Conservation (phyloP, 2,113 vertebrate species). For the Choloepus hoffmanni region DNA sequence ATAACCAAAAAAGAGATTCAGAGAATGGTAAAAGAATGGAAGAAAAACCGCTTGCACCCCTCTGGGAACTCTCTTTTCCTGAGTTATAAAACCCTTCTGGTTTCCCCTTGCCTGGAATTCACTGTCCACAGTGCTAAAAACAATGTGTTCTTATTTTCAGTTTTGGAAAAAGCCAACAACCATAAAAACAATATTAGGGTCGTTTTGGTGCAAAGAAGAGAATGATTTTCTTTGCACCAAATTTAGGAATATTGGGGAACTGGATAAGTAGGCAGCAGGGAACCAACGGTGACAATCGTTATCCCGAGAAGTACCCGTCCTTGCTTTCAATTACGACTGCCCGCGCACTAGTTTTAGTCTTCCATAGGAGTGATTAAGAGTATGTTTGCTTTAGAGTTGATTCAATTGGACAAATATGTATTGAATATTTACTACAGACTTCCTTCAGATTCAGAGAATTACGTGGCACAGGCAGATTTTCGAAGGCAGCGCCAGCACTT, state of each 20-base stretch:
- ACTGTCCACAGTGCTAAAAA: conserved; percentile 76
- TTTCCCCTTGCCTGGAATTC: conserved; percentile 82
- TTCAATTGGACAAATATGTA: not conserved
- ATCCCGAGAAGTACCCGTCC: not conserved
- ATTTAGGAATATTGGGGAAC: conserved; percentile 32
- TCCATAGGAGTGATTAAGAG: not conserved
- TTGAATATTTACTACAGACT: conserved; percentile 33
- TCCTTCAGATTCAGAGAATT: conserved; percentile 37
- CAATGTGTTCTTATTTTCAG: conserved; percentile 81
- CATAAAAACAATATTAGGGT: conserved; percentile 34
- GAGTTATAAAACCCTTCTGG: conserved; percentile 81
- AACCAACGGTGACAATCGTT: not conserved
- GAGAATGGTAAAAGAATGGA: conserved; percentile 69
- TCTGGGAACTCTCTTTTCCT: conserved; percentile 76
- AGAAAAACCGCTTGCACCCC: conserved; percentile 75
- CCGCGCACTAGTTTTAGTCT: not conserved
- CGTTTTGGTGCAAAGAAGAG: conserved; percentile 50
- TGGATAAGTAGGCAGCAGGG: not conserved
- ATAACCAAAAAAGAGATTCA: conserved; percentile 44
- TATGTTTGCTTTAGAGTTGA: not conserved
- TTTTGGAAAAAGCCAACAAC: conserved; percentile 71
- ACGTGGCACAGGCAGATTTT: conserved; percentile 47
- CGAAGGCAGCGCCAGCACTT: conserved; percentile 61
- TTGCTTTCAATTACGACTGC: not conserved
- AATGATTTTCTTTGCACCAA: conserved; percentile 25